Conservation (phyloP, 2,888 invertebrate species). For the Hyposoter dolosus region DNA sequence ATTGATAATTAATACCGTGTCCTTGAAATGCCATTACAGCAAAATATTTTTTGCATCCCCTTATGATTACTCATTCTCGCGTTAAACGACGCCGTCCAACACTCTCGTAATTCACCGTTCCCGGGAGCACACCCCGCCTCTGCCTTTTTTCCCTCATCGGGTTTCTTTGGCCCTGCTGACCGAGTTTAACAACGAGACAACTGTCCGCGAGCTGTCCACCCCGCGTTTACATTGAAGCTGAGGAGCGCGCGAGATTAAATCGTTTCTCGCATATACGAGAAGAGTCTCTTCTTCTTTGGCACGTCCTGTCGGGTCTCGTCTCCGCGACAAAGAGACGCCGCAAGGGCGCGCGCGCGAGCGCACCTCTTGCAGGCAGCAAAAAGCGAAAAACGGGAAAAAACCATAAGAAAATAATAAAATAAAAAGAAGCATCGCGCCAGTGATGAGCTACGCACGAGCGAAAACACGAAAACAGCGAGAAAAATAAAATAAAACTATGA, state of each 20-base stretch:
- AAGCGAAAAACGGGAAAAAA: constrained; percentile 42
- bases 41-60: not conserved
- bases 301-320: not conserved
- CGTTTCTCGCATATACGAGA: constrained; percentile 61
- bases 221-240: constrained; percentile 71
- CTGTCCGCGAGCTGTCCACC: constrained; percentile 47
- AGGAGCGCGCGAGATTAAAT: constrained; percentile 71
- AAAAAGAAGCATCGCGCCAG: constrained; percentile 13
- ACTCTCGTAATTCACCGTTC: constrained; percentile 2
- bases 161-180: constrained; percentile 53
- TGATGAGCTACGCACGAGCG: constrained; percentile 53
- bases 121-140: not conserved
- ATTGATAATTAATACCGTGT: constrained; percentile 4
- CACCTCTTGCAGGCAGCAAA: constrained; percentile 28
- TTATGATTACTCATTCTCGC: constrained; percentile 17
- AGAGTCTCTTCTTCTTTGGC: not conserved
- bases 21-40: not conserved
- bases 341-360: constrained; percentile 21
- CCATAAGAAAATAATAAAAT: constrained; percentile 21
- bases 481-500: constrained; percentile 27
- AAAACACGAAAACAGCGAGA: constrained; percentile 44
- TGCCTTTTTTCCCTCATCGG: constrained; percentile 14
- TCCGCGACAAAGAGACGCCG: constrained; percentile 69
- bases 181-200: constrained; percentile 58
- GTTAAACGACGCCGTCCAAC: constrained; percentile 9